Percentiles rank a stretch among this genome's conserved stretches.
Evolutionary conservation across 2,797 vertebrate genomes (phyloP).

Genomic region (Poecilia wingei): DNA sequence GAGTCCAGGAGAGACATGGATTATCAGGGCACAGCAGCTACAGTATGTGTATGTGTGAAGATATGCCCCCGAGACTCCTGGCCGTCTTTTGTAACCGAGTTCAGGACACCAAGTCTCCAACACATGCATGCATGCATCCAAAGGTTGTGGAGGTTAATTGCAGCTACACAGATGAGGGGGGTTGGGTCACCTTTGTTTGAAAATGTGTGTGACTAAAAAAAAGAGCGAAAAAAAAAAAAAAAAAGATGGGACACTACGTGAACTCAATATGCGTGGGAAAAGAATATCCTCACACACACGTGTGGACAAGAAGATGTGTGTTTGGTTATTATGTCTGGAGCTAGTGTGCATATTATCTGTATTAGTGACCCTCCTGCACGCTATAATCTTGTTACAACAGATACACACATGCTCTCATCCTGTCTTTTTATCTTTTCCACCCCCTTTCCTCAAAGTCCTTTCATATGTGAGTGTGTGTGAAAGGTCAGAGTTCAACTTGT

Average conservation of each 20-base stretch:
- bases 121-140: constrained; percentile 15
- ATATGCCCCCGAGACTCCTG: constrained; percentile 43
- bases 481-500: constrained; percentile 75
- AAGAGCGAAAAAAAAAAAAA: not conserved
- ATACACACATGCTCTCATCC: constrained; percentile 18
- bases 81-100: constrained; percentile 55
- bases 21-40: constrained; percentile 50
- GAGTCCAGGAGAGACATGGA: constrained; percentile 68
- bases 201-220: constrained; percentile 16
- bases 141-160: constrained; percentile 78
- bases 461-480: constrained; percentile 43
- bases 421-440: constrained; percentile 56
- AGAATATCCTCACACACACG: constrained; percentile 14
- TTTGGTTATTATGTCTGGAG: constrained; percentile 65
- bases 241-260: constrained; percentile 10
- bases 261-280: constrained; percentile 32
- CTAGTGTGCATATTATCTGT: constrained; percentile 36
- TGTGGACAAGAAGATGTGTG: constrained; percentile 30
- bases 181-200: constrained; percentile 69
- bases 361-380: constrained; percentile 41
- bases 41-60: constrained; percentile 23
- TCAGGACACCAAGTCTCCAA: constrained; percentile 37
- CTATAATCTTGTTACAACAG: constrained; percentile 28
- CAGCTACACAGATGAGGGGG: constrained; percentile 73
- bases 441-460: constrained; percentile 23